Evolutionary conservation across 2,888 invertebrate genomes (phyloP).

Genomic region (Leuctra nigra): DNA sequence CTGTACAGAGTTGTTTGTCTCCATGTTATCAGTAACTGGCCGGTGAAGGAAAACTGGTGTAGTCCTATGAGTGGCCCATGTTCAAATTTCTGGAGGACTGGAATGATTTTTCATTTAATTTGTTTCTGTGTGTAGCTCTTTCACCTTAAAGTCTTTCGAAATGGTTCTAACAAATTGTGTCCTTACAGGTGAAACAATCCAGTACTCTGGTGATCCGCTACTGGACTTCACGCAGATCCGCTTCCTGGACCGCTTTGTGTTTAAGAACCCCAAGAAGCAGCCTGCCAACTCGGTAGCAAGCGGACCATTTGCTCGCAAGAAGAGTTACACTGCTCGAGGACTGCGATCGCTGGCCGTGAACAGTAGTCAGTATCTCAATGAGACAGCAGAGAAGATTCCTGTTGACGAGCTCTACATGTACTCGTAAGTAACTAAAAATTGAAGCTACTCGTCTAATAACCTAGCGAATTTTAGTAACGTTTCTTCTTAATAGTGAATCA

Average conservation of each 20-base stretch:
- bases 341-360: constrained; percentile 64
- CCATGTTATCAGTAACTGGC: no score
- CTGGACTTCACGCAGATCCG: constrained; percentile 85
- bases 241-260: constrained; percentile 92
- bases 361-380: constrained; percentile 61
- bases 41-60: no score
- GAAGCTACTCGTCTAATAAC: no score
- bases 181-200: constrained; percentile 60
- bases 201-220: constrained; percentile 88
- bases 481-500: no score
- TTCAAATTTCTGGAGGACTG: no score
- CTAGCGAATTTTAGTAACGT: no score
- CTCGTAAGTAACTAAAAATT: constrained; percentile 47
- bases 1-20: no score
- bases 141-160: no score
- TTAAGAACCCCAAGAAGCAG: constrained; percentile 81
- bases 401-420: constrained; percentile 86
- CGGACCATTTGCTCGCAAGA: constrained; percentile 58
- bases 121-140: no score
- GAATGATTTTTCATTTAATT: no score
- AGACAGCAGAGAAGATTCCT: constrained; percentile 66
- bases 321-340: constrained; percentile 64
- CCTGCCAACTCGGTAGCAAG: constrained; percentile 43
- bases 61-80: no score
- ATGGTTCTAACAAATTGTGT: no score